These are phyloP conservation scores for Zalophus californianus DNA, from an alignment of 2,797 vertebrate genomes.

Conservation along the genomic window DNA sequence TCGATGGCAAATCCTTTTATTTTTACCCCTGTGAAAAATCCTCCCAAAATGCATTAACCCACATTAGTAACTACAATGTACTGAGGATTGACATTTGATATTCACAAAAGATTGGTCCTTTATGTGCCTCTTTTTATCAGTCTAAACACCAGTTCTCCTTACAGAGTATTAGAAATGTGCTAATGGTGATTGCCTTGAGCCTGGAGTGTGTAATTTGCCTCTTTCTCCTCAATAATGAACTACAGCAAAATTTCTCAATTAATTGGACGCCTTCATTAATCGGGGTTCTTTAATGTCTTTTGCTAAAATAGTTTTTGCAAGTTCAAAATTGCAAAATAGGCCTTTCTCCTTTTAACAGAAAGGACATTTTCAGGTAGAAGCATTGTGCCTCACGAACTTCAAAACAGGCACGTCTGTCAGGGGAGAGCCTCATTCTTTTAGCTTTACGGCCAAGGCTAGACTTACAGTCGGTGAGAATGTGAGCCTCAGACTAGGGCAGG, in stretches of 20 bases:
- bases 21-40: slow-evolving; percentile 1
- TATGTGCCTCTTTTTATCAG: not conserved
- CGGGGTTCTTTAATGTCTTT: not conserved
- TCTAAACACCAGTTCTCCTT: slow-evolving; percentile 3
- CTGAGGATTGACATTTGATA: not conserved
- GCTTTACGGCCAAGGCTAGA: slow-evolving; percentile 58
- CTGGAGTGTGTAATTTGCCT: not conserved
- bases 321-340: slow-evolving; percentile 13
- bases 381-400: not conserved
- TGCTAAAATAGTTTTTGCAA: not conserved
- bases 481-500: slow-evolving; percentile 42
- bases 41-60: not conserved
- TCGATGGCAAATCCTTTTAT: not conserved
- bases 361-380: slow-evolving; percentile 17
- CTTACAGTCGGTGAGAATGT: slow-evolving; percentile 40
- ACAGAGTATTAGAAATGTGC: not conserved
- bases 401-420: not conserved
- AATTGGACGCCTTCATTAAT: not conserved
- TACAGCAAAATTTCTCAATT: not conserved
- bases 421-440: not conserved
- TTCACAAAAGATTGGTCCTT: not conserved
- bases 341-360: not conserved
- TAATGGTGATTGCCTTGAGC: not conserved
- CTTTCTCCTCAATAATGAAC: slow-evolving; percentile 43
- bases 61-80: not conserved